These are phyloP conservation scores for Agrilus mali DNA, from an alignment of 2,888 invertebrate species.

Conservation along the genomic window DNA sequence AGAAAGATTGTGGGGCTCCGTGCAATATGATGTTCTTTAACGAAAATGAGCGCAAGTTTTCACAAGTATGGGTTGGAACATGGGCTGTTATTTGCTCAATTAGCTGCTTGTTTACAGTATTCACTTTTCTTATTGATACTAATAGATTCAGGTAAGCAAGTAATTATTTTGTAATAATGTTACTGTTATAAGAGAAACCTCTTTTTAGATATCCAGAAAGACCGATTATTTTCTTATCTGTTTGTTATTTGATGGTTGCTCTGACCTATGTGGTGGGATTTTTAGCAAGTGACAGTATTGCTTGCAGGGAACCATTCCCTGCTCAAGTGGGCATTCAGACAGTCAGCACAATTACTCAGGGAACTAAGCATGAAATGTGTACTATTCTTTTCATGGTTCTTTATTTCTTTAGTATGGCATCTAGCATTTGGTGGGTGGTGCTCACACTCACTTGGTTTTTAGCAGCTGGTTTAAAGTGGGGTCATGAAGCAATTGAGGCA, in stretches of 20 bases:
- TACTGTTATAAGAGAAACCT: too few species aligned
- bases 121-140: conserved; percentile 90
- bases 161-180: too few species aligned
- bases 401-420: conserved; percentile 94
- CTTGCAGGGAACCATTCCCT: conserved; percentile 74
- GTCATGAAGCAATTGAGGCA: conserved; percentile 94
- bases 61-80: conserved; percentile 84
- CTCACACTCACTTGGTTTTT: conserved; percentile 93
- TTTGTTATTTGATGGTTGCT: conserved; percentile 92
- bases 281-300: conserved; percentile 67
- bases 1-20: conserved; percentile 72
- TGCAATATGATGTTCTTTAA: conserved; percentile 89
- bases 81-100: conserved; percentile 84
- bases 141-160: conserved; percentile 53
- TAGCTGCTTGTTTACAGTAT: conserved; percentile 84
- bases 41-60: conserved; percentile 65
- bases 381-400: conserved; percentile 93
- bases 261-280: conserved; percentile 82
- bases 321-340: conserved; percentile 59
- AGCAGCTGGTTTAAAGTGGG: conserved; percentile 94
- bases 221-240: conserved; percentile 92
- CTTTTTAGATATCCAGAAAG: conserved; percentile 79
- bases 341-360: conserved; percentile 78
- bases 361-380: conserved; percentile 70
- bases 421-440: conserved; percentile 96